phyloP scores from a whole-genome alignment of 2,113 vertebrate species.

The Poeciliopsis occidentalis region DNA sequence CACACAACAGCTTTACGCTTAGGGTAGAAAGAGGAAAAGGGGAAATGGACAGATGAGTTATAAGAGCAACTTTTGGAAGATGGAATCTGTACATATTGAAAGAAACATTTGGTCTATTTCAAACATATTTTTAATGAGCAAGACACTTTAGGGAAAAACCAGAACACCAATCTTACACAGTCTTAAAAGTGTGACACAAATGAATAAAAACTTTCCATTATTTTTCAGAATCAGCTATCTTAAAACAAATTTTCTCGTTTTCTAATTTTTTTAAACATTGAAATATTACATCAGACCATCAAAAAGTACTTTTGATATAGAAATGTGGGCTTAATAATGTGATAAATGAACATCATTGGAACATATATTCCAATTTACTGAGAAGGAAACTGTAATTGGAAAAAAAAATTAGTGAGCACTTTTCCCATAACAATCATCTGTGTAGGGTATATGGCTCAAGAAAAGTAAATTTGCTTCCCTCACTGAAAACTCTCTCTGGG shows the following conservation, averaged over 20 bases:
- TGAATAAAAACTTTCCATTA: neutral
- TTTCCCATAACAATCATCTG: too few relatives aligned
- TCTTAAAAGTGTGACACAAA: neutral
- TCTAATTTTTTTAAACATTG: too few relatives aligned
- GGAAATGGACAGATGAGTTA: neutral
- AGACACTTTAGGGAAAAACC: neutral
- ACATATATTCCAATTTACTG: too few relatives aligned
- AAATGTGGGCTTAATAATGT: too few relatives aligned
- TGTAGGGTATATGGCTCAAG: too few relatives aligned
- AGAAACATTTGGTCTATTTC: neutral
- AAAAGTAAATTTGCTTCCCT: too few relatives aligned
- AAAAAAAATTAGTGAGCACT: too few relatives aligned
- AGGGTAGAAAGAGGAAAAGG: neutral
- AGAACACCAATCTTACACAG: neutral
- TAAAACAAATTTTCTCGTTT: neutral
- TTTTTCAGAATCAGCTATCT: neutral
- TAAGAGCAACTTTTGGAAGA: neutral
- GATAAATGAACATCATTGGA: too few relatives aligned
- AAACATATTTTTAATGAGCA: neutral
- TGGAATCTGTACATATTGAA: neutral
- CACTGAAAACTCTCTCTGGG: too few relatives aligned
- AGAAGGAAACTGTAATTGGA: too few relatives aligned
- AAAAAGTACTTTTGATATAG: too few relatives aligned
- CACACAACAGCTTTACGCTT: slow-evolving; percentile 20
- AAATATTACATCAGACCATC: too few relatives aligned